Evolutionary conservation across 2,888 invertebrate species (phyloP), one percentile per base, ranked within the genome.

Genomic region (Pasiphila rectangulata): DNA sequence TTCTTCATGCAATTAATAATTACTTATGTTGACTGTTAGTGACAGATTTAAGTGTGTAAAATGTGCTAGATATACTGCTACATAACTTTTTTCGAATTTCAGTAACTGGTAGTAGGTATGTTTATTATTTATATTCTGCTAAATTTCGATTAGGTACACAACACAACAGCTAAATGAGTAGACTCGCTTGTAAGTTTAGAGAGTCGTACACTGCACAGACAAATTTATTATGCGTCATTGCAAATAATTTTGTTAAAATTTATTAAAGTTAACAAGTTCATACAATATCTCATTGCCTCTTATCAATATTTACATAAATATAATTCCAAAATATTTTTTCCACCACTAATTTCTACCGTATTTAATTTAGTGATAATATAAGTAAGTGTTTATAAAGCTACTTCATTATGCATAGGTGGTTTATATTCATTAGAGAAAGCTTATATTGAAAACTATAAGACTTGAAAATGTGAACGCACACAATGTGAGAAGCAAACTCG

Each of bases 311-410:
- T 85, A 85, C 83, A 84, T 80, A 81, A 80, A 72, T 70, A 69
- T 71, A 56, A 66, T 73, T 82, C 77, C 72, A 83, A 83, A 84
- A 84, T 79, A 83, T 73, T 69, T 72, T 66, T 64, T 67, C 67
- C 67, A 66, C 69, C 67, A 62, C 64, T 57, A 16, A 72, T 68
- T 67, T 64, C 64, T 63, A 65, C 63, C 56, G 2, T 32, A 27
- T 65, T 55, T 39, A 58, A 62, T 42, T 48, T 50, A 24, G 29
- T 49, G 34, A 51, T 47, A 40, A 23, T 50, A 24, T 45, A 51
- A 42, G 43, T 45, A 51, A 42, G 43, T 50, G 25, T 50, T 46
- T 56, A 51, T 54, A 52, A 58, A 56, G 54, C 52, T 59, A 50
- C 36, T 16, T 43, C 12, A 56, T 56, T 59, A 56, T 54, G 59